Evolutionary conservation across 1,140 invertebrate genomes (phyloP), one percentile per base, ranked within the genome.

Genomic region (Cotesia chilonis): DNA sequence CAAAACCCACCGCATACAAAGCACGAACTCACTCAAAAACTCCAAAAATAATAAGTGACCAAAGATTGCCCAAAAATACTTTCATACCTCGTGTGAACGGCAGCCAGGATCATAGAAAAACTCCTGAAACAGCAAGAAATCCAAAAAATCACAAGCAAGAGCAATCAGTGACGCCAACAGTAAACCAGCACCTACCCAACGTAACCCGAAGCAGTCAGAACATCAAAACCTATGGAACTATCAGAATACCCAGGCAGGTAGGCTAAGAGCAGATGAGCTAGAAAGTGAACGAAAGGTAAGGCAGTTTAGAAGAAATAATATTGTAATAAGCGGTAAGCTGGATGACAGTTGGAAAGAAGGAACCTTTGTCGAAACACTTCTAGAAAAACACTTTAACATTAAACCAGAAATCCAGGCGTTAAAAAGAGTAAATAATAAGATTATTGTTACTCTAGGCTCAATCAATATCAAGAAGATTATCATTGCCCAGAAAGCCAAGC

Each of bases 241-340:
- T 14, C 14, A 14, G 14, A 14, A 14, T 14, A 14, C 14, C 14
- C 14, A 14, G 14, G 14, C 14, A 14, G 14, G 14, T n/a, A 1
- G 1, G 51, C 7, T 73, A n/a, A 61, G 55, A 12, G 41, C 17
- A 35, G 1, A 47, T 36, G 57, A 73, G 54, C 12, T 14, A 28
- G 61, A 37, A 14, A 3, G 35, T 20, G 65, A 64, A 41, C 17
- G 2, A 28, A 37, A 51, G 4, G 71, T 68, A n/a, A 68, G 55
- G 38, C 54, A 60, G 52, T 36, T 35, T 4, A 71, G 63, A 36
- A 66, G 54, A 52, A 70, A 51, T 7, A 68, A 68, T 61, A n/a
- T 67, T 5, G 57, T 68, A 61, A 67, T 60, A 5, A 59, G 17
- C n/a, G 65, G 71, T 52, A 2, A 60, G 6, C 20, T 28, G 20